A percentile compares a stretch with the other conserved stretches of the same genome.
Conservation (phyloP, 2,888 invertebrate species). For the Drosophila meridiana region DNA sequence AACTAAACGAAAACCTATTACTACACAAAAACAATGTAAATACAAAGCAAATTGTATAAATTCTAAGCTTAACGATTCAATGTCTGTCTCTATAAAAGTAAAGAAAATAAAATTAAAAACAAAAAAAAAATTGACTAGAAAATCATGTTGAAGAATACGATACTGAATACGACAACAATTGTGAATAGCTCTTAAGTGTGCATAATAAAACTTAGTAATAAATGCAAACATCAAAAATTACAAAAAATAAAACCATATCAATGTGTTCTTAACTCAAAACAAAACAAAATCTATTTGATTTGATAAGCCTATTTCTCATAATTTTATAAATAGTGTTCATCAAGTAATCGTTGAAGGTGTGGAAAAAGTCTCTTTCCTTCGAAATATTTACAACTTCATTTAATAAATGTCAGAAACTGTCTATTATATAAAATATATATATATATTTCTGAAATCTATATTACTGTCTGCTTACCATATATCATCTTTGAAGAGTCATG, state of each 20-base stretch:
- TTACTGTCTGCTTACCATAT: too few relatives aligned
- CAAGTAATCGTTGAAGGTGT: not conserved
- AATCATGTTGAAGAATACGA: constrained; percentile 47
- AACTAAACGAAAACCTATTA: constrained; percentile 48
- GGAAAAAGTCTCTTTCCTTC: too few relatives aligned
- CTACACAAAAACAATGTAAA: constrained; percentile 53
- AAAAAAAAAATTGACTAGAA: constrained; percentile 12
- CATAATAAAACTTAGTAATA: constrained; percentile 72
- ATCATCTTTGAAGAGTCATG: too few relatives aligned
- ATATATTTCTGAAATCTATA: too few relatives aligned
- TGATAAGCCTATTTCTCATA: not conserved
- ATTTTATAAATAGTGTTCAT: too few relatives aligned
- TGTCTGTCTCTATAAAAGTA: constrained; percentile 52
- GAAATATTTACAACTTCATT: too few relatives aligned
- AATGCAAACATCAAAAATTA: constrained; percentile 40
- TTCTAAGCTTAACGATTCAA: constrained; percentile 53
- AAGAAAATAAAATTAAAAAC: constrained; percentile 1
- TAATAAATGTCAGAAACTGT: not conserved
- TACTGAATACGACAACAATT: constrained; percentile 63
- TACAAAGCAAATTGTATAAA: constrained; percentile 59
- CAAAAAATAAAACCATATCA: constrained; percentile 32
- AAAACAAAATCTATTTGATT: not conserved
- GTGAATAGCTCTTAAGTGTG: constrained; percentile 77
- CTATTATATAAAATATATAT: too few relatives aligned
- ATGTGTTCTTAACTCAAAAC: constrained; percentile 15